phyloP scores from a whole-genome alignment of 2,113 vertebrate genomes.

The Micronisus gabar region DNA sequence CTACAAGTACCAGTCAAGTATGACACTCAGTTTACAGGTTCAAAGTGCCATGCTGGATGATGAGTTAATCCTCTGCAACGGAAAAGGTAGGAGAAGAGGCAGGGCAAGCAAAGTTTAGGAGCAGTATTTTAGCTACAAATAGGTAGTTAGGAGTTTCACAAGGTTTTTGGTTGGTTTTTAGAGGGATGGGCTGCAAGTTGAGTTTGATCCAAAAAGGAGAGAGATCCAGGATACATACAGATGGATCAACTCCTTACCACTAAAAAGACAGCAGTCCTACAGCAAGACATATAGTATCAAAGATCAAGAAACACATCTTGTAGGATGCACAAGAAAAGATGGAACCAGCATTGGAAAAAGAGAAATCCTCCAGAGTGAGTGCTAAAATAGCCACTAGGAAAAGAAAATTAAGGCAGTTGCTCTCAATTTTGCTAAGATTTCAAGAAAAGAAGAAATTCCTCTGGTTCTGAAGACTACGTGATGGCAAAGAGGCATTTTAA shows the following conservation, averaged over 20 bases:
- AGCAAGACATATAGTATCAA: not conserved
- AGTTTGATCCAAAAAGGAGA: not conserved
- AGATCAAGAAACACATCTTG: not conserved
- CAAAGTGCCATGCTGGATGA: not conserved
- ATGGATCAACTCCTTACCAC: not conserved
- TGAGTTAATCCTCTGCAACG: not conserved
- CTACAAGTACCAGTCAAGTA: not conserved
- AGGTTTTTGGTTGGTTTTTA: not conserved
- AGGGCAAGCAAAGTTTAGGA: not conserved
- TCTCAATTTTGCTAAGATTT: not conserved
- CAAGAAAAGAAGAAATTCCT: not conserved
- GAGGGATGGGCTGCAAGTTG: not conserved
- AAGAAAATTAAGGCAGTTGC: not conserved
- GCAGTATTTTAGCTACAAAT: not conserved
- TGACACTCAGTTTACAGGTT: not conserved
- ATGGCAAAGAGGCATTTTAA: not conserved
- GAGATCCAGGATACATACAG: fast-evolving
- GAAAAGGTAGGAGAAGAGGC: not conserved
- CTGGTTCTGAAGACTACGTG: not conserved
- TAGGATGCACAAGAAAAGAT: fast-evolving
- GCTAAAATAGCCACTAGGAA: not conserved
- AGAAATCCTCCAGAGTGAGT: not conserved
- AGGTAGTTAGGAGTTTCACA: not conserved
- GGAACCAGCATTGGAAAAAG: not conserved
- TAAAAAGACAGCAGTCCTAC: not conserved